Conservation (phyloP, 2,797 vertebrate genomes). For the Micromesistius poutassou region DNA sequence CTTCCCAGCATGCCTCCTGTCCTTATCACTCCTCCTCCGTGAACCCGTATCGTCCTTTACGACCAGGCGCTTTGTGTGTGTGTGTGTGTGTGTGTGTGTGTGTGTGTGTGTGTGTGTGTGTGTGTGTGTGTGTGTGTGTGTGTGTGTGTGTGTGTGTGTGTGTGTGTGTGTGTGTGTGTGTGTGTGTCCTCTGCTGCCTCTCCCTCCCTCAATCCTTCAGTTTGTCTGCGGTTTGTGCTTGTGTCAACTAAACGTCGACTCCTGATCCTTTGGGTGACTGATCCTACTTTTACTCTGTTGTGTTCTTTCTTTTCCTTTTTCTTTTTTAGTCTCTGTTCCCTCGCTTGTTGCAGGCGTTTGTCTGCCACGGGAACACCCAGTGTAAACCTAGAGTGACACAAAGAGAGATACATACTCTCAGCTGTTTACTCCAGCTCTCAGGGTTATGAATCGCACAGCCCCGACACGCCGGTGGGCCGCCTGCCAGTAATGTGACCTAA, state of each 20-base stretch:
- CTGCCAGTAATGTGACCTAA: slow-evolving; percentile 42
- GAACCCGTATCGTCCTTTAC: slow-evolving; percentile 56
- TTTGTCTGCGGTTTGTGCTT: slow-evolving; percentile 20
- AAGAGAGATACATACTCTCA: slow-evolving; percentile 24
- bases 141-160: slow-evolving; percentile 35
- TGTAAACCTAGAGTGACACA: slow-evolving; percentile 38
- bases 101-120: slow-evolving; percentile 39
- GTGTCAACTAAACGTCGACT: slow-evolving; percentile 29
- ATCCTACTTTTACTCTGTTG: slow-evolving; percentile 9
- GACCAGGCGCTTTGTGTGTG: slow-evolving; percentile 31
- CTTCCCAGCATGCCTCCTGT: slow-evolving; percentile 46
- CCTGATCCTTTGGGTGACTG: slow-evolving; percentile 36
- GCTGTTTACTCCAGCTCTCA: slow-evolving; percentile 38
- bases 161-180: slow-evolving; percentile 31
- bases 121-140: slow-evolving; percentile 39
- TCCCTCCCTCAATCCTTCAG: neutral
- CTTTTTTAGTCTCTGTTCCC: neutral
- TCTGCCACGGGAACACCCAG: slow-evolving; percentile 15
- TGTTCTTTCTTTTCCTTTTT: slow-evolving; percentile 4
- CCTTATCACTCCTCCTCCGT: slow-evolving; percentile 64
- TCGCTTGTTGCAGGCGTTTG: slow-evolving; percentile 1
- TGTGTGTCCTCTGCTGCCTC: slow-evolving; percentile 41
- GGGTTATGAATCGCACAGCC: slow-evolving; percentile 44
- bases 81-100: slow-evolving; percentile 39
- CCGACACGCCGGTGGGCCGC: slow-evolving; percentile 39